Base-by-base conservation (phyloP, 2,797 vertebrate genomes). In the Enteromius treurensis region DNA sequence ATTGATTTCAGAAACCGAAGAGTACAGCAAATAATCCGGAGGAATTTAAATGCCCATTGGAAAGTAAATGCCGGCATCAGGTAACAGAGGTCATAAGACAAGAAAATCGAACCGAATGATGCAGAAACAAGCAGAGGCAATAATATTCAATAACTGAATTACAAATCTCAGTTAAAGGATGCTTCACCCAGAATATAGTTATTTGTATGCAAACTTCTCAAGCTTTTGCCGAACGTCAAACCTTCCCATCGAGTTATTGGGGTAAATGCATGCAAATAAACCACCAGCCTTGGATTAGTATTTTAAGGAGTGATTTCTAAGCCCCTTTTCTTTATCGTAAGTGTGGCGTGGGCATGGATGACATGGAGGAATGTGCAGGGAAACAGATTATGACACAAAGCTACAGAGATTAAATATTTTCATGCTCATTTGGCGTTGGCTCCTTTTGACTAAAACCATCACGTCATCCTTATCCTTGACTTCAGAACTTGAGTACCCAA, bases 1-100 rank as follows among this genome's bases (percentile, higher is more conserved):
- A 94, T 90, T 92, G 88, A 89, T 92, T 93, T 91, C 86, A 91
- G 85, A 90, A 84, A 84, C 81, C 81, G 67, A 90, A 92, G 77
- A 84, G 29, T 45, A 23, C 87, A 85, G 55, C 76, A 90, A 92
- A 90, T 84, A 21, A 88, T 89, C 81, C 78, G 85, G 87, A 87
- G 89, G 84, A 83, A 85, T 89, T 87, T 83, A 88, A 88, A 88
- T 85, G 87, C 89, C 90, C 65, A 86, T 88, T 88, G 77, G 80
- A 87, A 88, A 85, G 85, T 23, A 79, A 79, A 67, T 77, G 73
- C 53, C 11, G 26, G 62, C 17, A 71, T 67, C 67, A 55, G 42
- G 62, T 75, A 47, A 79, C 83, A 69, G 15, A 80, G 37, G n/a
- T 26, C 23, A 26, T 55, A 32, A n/a, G 65, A 81, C 69, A n/a